These are phyloP conservation scores for Cephus rjabovi DNA, from an alignment of 2,888 invertebrate species.

Conservation along the genomic window DNA sequence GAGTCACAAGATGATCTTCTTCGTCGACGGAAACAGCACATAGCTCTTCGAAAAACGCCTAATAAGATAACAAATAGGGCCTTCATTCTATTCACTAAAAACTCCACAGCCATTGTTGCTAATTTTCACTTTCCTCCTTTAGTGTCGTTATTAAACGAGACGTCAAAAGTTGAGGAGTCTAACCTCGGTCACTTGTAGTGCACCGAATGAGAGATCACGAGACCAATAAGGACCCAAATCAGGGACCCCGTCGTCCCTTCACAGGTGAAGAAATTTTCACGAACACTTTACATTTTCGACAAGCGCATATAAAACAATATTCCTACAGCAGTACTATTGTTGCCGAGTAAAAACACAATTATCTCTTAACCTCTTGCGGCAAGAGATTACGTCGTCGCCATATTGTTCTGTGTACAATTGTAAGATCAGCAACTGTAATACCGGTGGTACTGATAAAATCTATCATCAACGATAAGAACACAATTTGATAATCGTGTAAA, in stretches of 20 bases:
- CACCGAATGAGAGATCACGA: background rate
- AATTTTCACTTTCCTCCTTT: background rate
- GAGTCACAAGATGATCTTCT: conserved; percentile 69
- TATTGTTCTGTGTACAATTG: no score
- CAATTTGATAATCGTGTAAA: no score
- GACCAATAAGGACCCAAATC: background rate
- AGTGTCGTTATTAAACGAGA: no score
- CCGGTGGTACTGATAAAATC: no score
- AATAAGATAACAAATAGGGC: conserved; percentile 70
- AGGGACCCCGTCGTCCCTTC: background rate
- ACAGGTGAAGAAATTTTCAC: background rate
- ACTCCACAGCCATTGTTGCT: conserved; percentile 64
- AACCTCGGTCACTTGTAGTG: background rate
- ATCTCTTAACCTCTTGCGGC: no score
- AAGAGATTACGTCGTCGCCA: no score
- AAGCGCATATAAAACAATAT: no score
- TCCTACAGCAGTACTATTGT: no score
- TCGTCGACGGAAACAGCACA: conserved; percentile 73
- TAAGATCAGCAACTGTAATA: no score
- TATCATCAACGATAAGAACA: no score
- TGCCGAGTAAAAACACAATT: no score
- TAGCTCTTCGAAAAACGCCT: conserved; percentile 70
- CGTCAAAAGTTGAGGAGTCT: background rate
- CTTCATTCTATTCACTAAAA: conserved; percentile 69
- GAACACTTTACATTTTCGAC: background rate